Base-by-base conservation (phyloP, 2,888 invertebrate species). In the Pachymerium ferrugineum region DNA sequence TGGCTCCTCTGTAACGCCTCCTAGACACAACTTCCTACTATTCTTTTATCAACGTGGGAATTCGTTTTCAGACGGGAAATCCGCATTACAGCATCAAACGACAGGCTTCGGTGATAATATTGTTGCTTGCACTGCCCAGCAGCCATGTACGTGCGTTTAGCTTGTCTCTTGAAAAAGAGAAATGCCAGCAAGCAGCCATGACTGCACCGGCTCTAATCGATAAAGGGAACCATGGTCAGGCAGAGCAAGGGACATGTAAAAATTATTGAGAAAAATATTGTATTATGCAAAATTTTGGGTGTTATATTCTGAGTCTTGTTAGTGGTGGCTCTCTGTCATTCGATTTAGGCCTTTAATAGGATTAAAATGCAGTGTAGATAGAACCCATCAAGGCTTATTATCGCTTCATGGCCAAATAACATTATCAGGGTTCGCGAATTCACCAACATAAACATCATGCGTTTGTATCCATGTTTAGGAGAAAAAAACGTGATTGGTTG, bases 21-120 rank as follows among this genome's bases (percentile, higher is more conserved):
- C 38, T 14, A 38, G 38, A 12, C 5, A 14, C 38, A 38, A 38
- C 12, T 38, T 38, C 38, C 38, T 25, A 28, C 25, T 28, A 62
- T 62, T 62, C 25, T 62, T 62, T 62, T 62, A 62, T 14, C 62
- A 62, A 25, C 62, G 62, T 62, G 62, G 62, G 62, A 62, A 62
- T 62, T 62, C 28, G 28, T 62, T 62, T 62, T 62, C 62, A 62
- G 62, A 62, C 62, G 62, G 62, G 62, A 62, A 62, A 62, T 62
- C 62, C 62, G 62, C 28, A 62, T 62, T 62, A 62, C 22, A 25
- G 28, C 62, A 62, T 8, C 25, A 10, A 62, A 62, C n/a, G 62
- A 62, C 38, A 14, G 3, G 38, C 25, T n/a, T 62, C 62, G 25
- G 62, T 62, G n/a, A n/a, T n/a, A n/a, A n/a, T n/a, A n/a, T 62